A percentile compares a stretch with the other conserved stretches of the same genome.
phyloP scores from a whole-genome alignment of 2,113 vertebrate genomes.

The Anseranas semipalmata region DNA sequence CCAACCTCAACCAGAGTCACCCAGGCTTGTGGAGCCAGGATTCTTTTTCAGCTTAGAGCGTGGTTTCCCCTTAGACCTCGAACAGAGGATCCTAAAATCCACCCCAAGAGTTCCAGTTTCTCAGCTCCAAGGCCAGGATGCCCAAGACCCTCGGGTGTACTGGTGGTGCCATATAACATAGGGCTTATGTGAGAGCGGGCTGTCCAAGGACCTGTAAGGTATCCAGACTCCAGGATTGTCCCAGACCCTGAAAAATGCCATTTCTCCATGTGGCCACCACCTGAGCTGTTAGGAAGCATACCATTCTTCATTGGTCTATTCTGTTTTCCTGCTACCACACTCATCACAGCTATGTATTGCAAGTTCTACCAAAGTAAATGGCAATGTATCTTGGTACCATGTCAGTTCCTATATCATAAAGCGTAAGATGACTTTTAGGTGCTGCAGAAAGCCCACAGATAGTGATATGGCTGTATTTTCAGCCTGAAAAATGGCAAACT shows the following conservation, averaged over 20 bases:
- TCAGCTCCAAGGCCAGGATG: not conserved
- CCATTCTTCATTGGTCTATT: not conserved
- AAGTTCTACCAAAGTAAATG: not conserved
- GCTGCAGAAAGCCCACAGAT: not conserved
- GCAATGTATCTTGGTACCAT: not conserved
- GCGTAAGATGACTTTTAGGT: not conserved
- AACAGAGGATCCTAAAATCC: not conserved
- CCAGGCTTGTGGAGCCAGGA: not conserved
- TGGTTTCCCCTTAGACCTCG: not conserved
- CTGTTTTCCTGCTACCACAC: rapidly evolving
- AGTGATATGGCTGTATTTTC: not conserved
- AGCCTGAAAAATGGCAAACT: not conserved
- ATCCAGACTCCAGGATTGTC: not conserved
- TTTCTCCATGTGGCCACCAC: rapidly evolving
- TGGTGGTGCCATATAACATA: not conserved
- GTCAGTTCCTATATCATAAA: not conserved
- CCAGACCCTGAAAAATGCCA: rapidly evolving
- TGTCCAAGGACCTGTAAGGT: not conserved
- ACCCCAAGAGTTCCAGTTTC: not conserved
- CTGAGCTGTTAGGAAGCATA: not conserved
- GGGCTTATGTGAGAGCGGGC: not conserved
- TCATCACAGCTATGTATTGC: rapidly evolving
- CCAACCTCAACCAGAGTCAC: not conserved
- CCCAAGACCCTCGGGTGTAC: rapidly evolving
- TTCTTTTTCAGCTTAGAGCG: not conserved